A percentile compares a stretch with the other conserved stretches of the same genome.
These are phyloP conservation scores for Phalacrocorax brasilianus DNA, from an alignment of 2,113 vertebrate species.

Conservation along the genomic window DNA sequence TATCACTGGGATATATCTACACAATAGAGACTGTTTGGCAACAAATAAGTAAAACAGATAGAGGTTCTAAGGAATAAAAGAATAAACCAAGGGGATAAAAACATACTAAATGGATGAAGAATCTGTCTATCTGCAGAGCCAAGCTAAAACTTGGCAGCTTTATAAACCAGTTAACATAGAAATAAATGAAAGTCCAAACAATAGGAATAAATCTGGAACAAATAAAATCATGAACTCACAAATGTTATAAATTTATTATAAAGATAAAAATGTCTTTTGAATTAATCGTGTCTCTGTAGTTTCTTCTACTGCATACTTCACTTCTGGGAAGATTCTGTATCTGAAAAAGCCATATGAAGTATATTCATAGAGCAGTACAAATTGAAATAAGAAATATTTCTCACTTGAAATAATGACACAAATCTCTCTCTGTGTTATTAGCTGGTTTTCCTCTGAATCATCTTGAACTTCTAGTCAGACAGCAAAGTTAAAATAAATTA, in stretches of 20 bases:
- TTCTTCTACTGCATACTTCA: conserved; percentile 12
- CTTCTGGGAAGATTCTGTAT: conserved; percentile 2
- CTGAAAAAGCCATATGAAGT: neutral
- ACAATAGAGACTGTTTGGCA: neutral
- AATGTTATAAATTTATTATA: neutral
- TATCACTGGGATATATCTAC: neutral
- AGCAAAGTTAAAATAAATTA: conserved; percentile 55
- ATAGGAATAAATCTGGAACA: conserved; percentile 27
- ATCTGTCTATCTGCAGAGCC: neutral
- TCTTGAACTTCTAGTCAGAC: conserved; percentile 50
- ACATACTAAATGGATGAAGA: neutral
- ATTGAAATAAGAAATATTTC: conserved; percentile 22
- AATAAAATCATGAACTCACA: conserved; percentile 20
- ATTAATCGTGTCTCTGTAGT: neutral
- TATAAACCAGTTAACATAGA: conserved; percentile 39
- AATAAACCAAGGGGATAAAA: conserved; percentile 26
- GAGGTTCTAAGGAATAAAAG: conserved; percentile 16
- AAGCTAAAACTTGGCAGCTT: conserved; percentile 39
- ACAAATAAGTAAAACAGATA: neutral
- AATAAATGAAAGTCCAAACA: conserved; percentile 36
- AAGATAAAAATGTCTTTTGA: conserved; percentile 1
- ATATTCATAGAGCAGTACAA: neutral
- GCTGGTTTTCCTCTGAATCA: conserved; percentile 57
- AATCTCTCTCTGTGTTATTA: conserved; percentile 35
- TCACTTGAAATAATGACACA: conserved; percentile 44